Evolutionary conservation across 2,797 vertebrate species (phyloP), one percentile per base, ranked within the genome.

Genomic region (Hoplostethus atlanticus): DNA sequence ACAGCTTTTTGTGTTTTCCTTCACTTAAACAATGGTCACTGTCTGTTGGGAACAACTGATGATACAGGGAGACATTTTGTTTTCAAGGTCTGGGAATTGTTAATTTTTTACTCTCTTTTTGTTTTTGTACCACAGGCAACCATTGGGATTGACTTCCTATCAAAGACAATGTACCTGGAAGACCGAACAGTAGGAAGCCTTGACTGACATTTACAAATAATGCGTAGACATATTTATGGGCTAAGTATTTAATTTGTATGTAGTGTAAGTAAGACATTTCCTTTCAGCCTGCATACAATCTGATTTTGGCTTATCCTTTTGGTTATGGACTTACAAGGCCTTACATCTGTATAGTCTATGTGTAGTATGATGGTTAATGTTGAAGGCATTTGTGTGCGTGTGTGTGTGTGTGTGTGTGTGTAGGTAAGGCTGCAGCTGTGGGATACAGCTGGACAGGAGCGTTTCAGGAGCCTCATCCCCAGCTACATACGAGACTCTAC

Each of bases 401-500:
- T 15, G 25, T 31, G 46, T 80, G 28, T 81, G 31, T 84, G 64
- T 77, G 63, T 62, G 28, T 51, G 30, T 36, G 1, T 59, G 63
- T 84, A 97, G 96, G 96, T 98, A 77, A 94, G 97, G 81, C 95
- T 98, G 93, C 97, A 98, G 93, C 94, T 98, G 65, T 97, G 96
- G 97, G 97, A 98, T 81, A 97, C 97, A 12, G 97, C 97, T 0
- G 97, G 97, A 61, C 97, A 98, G 91, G 97, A 98, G 86, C 94
- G 97, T 42, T 98, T 98, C 91, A 95, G 97, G 80, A 98, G 97
- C 89, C 95, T 98, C 80, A 98, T 98, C 74, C 96, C 97, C 65
- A 98, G 97, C 93, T 98, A 97, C 84, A 98, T 98, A 84, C 94
- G 97, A 73, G 97, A 98, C 92, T 98, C 97, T 81, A 97, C 97